Conservation (phyloP, 2,888 invertebrate genomes). For the Clistopyga incitator region DNA sequence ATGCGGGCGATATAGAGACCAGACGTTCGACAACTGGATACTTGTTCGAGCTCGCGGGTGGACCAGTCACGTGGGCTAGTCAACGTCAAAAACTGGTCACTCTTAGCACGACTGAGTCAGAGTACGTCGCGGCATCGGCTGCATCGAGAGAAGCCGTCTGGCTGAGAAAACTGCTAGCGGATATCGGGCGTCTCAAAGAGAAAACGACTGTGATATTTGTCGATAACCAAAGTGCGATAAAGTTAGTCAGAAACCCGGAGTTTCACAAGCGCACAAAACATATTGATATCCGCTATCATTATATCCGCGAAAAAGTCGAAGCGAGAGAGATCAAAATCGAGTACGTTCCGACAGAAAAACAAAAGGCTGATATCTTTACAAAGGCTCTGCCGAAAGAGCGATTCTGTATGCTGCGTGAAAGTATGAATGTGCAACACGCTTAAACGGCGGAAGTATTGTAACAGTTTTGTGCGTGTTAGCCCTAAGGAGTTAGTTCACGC, state of each 20-base stretch:
- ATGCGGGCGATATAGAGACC: constrained; percentile 17
- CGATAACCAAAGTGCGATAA: constrained; percentile 47
- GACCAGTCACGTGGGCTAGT: constrained; percentile 27
- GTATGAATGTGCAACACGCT: too few species aligned
- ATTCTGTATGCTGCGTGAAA: too few species aligned
- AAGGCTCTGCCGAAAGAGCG: too few species aligned
- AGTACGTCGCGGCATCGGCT: constrained; percentile 55
- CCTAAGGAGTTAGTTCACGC: too few species aligned
- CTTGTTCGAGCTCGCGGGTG: constrained; percentile 18
- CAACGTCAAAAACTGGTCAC: constrained; percentile 50
- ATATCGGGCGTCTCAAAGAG: constrained; percentile 6
- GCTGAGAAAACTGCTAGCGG: constrained; percentile 15
- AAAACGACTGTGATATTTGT: constrained; percentile 5
- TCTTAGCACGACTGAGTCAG: constrained; percentile 47
- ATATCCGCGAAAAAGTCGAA: constrained; percentile 47
- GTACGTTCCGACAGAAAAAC: too few species aligned
- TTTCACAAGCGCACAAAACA: constrained; percentile 51
- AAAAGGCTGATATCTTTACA: too few species aligned
- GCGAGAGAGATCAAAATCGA: too few species aligned
- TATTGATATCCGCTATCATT: constrained; percentile 45
- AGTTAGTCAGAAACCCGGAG: constrained; percentile 47
- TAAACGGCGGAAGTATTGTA: too few species aligned
- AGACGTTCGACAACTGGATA: constrained; percentile 52
- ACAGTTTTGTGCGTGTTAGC: too few species aligned
- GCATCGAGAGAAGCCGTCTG: constrained; percentile 42